Percentiles rank a stretch among this genome's conserved stretches.
These are phyloP conservation scores for Diogma glabrata DNA, from an alignment of 2,888 invertebrate genomes.

Conservation along the genomic window DNA sequence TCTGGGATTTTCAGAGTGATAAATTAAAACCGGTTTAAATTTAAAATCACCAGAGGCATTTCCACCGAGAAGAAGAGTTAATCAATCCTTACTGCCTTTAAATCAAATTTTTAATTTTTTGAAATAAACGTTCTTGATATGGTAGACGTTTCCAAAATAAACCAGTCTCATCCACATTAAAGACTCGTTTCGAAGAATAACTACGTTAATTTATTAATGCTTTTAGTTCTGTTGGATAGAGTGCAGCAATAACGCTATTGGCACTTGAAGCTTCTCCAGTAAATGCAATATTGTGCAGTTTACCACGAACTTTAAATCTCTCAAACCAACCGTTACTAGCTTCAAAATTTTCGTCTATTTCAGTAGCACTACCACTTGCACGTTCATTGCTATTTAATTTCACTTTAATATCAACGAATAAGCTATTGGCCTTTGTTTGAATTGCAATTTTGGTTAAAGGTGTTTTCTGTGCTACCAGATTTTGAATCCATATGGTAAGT, in stretches of 20 bases:
- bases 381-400: background rate
- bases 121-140: no score
- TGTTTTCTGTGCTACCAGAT: constrained; percentile 18
- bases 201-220: constrained; percentile 17
- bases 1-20: constrained; percentile 4
- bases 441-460: constrained; percentile 21
- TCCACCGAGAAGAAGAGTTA: constrained; percentile 24
- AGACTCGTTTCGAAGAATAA: constrained; percentile 15
- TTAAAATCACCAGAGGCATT: constrained; percentile 17
- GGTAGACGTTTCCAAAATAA: no score
- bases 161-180: constrained; percentile 18
- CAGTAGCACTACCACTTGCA: background rate
- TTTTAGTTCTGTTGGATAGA: constrained; percentile 19
- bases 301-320: constrained; percentile 13
- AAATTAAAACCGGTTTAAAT: constrained; percentile 22
- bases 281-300: constrained; percentile 18
- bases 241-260: constrained; percentile 18
- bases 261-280: constrained; percentile 21
- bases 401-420: constrained; percentile 19
- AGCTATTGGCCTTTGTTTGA: constrained; percentile 20
- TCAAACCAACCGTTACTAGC: constrained; percentile 21
- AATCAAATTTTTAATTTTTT: constrained; percentile 18
- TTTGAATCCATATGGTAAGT: constrained; percentile 18
- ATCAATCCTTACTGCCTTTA: constrained; percentile 22
- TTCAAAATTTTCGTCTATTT: constrained; percentile 18